Base-by-base conservation (phyloP, 2,888 invertebrate species). In the Amphipyra tragopoginis region DNA sequence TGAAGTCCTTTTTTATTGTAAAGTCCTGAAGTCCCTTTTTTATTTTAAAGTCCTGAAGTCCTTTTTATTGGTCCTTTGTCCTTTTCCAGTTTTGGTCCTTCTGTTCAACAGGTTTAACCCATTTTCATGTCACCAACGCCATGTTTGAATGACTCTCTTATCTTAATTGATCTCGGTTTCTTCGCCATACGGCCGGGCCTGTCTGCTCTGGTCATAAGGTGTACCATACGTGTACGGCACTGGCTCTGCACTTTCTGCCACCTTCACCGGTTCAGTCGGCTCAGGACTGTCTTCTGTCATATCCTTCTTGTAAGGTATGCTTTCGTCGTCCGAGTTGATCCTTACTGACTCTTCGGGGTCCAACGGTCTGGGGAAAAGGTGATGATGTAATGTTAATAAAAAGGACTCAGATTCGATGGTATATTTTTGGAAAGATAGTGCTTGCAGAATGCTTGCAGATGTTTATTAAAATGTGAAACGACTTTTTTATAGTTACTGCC, bases 261-360 rank as follows among this genome's bases (percentile, higher is more conserved):
- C 86, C 53, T 89, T 86, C 1, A 93, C 84, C 0, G 88, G 83
- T 0, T 93, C 93, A 0, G 90, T 86, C 0, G 93, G 93, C 45
- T 89, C 86, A 0, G 94, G 94, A 39, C 88, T 91, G 61, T 93
- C 93, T 70, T 93, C 93, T 0, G 84, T 77, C 0, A 86, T 72
- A 58, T 93, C 93, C 68, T 94, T 94, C 84, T 94, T 95, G 86
- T 94, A 95, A 0, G 94, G 94, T 45, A 95, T 90, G 71, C 94
- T 94, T 4, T 94, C 94, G 55, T 94, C 93, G 51, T 94, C 94
- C 0, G 94, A 94, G 65, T 93, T 91, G 36, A 94, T 84, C 73
- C 90, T 92, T 67, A 92, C 71, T 8, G 94, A 93, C 21, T 94
- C 94, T 51, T 94, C 94, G 0, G 92, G 93, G 70, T 94, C 94